These are phyloP conservation scores for Holacanthella duospinosa DNA, from an alignment of 2,888 invertebrate species.

Conservation along the genomic window DNA sequence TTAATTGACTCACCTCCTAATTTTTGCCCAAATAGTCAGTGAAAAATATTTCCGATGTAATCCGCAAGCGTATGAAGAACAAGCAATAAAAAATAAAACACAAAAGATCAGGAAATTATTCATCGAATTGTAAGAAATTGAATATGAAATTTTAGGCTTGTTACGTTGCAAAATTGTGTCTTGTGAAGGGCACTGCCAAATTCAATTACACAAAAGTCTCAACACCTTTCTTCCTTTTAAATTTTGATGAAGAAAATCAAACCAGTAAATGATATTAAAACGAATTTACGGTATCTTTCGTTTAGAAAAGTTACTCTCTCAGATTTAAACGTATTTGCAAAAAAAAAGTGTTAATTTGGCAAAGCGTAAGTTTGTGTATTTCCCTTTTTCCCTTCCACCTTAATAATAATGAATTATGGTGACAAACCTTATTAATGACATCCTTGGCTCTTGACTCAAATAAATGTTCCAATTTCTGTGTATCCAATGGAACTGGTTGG, in stretches of 20 bases:
- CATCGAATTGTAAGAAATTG: no score
- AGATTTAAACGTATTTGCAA: no score
- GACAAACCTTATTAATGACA: constrained; percentile 72
- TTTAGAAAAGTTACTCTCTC: no score
- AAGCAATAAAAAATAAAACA: constrained; percentile 30
- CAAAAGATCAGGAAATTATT: constrained; percentile 24
- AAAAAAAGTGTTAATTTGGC: not conserved
- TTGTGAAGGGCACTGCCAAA: no score
- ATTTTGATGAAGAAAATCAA: no score
- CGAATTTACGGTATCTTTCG: no score
- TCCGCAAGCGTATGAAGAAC: constrained; percentile 34
- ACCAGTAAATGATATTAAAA: no score
- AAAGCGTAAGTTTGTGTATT: not conserved
- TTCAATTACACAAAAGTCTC: no score
- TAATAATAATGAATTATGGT: no score
- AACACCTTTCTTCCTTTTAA: no score
- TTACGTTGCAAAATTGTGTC: no score
- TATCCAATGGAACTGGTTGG: constrained; percentile 72
- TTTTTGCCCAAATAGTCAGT: constrained; percentile 16
- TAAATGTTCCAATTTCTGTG: constrained; percentile 83
- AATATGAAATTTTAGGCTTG: no score
- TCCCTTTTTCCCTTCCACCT: not conserved
- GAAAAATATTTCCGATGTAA: constrained; percentile 23
- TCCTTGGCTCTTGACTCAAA: constrained; percentile 96
- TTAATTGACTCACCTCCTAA: constrained; percentile 31